Percentiles rank a stretch among this genome's conserved stretches.
Conservation (phyloP, 2,888 invertebrate species). For the Dusona sp. region DNA sequence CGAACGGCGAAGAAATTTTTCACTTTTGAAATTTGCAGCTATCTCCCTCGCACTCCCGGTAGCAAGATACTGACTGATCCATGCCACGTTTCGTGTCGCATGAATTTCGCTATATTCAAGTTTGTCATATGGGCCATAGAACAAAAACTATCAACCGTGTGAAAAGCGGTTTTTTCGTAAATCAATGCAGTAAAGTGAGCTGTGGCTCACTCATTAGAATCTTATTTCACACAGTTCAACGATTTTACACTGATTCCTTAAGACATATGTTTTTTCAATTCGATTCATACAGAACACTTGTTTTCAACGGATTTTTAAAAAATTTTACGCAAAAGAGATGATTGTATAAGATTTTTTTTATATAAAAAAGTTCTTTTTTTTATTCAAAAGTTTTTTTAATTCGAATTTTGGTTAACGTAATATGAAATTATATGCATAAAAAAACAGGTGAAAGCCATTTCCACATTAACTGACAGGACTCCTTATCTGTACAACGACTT, state of each 20-base stretch:
- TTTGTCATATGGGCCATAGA: no score
- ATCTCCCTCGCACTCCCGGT: no score
- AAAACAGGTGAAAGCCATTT: conserved; percentile 21
- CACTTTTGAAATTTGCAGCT: no score
- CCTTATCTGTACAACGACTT: neutral
- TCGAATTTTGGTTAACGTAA: neutral
- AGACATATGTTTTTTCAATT: no score
- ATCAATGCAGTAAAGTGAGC: no score
- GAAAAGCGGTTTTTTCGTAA: no score
- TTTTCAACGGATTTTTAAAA: neutral
- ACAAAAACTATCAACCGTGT: no score
- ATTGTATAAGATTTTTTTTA: neutral
- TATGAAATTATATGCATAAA: neutral
- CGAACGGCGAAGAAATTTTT: no score
- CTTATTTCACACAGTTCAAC: neutral
- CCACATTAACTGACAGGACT: neutral
- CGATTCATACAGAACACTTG: neutral
- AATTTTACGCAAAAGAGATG: neutral
- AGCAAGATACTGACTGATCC: no score
- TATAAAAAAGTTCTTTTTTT: neutral
- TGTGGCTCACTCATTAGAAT: no score
- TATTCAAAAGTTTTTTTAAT: neutral
- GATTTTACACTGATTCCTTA: neutral
- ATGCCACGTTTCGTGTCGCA: no score
- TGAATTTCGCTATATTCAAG: no score